phyloP scores from a whole-genome alignment of 1,140 invertebrate species.

The Dicyema japonicum region DNA sequence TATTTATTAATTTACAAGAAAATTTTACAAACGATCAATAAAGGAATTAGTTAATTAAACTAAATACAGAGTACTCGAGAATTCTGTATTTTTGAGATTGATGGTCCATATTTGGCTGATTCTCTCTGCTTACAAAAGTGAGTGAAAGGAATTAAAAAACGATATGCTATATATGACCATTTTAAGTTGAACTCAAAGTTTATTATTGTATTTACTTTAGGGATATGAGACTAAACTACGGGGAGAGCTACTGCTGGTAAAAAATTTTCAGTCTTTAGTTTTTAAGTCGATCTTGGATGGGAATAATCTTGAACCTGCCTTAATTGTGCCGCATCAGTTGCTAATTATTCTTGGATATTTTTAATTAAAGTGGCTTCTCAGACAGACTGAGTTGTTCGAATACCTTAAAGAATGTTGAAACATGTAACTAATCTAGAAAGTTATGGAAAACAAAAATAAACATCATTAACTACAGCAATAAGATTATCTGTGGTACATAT shows the following conservation, averaged over 20 bases:
- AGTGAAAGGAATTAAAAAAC: conserved; percentile 89
- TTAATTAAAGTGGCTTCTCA: conserved; percentile 64
- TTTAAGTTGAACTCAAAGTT: conserved; percentile 89
- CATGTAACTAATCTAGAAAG: conserved; percentile 82
- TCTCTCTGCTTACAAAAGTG: conserved; percentile 80
- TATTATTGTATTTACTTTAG: conserved; percentile 6
- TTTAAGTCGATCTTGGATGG: conserved; percentile 65
- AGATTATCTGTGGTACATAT: conserved; percentile 40
- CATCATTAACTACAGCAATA: conserved; percentile 82
- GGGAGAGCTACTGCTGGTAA: conserved; percentile 77
- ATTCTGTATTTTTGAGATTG: conserved; percentile 92
- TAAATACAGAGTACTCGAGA: conserved; percentile 40
- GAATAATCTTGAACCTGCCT: conserved; percentile 50
- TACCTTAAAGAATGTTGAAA: conserved; percentile 80
- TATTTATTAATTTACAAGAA: conserved; percentile 26
- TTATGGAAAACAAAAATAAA: conserved; percentile 76
- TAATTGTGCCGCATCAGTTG: conserved; percentile 60
- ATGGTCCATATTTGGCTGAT: conserved; percentile 92
- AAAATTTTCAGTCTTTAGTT: conserved; percentile 85
- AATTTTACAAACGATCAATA: conserved; percentile 86
- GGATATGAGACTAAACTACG: conserved; percentile 67
- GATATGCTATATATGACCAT: conserved; percentile 93
- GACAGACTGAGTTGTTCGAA: conserved; percentile 78
- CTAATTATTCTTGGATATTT: conserved; percentile 83
- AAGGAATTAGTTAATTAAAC: conserved; percentile 38